Evolutionary conservation across 2,888 invertebrate species (phyloP), one percentile per base, ranked within the genome.

Genomic region (Eustalomyia histrio): DNA sequence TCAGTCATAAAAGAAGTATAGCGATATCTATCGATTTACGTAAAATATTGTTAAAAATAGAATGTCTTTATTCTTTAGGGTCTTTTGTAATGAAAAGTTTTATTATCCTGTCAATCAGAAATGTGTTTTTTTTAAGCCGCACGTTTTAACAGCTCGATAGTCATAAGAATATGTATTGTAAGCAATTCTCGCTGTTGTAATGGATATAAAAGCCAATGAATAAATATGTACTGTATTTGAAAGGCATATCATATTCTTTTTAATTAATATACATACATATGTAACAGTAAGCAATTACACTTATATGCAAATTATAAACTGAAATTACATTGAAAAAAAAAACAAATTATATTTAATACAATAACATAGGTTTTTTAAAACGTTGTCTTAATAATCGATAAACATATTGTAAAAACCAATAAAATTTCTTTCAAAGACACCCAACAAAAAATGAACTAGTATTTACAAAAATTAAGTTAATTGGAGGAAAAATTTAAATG

Each of bases 41-140:
- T 60, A 18, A 39, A 16, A 60, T 60, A 9, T 50, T 24, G 18
- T 60, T 14, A 21, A 16, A 60, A 39, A 14, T 50, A 12, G 5
- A 61, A 14, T 9, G 16, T 50, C 12, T 58, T 33, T 16, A 33
- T 35, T 33, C 6, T 58, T 58, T 58, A 52, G 50, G 69, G 60
- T 52, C 21, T 58, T 9, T 39, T 39, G 39, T 57, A 64, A 73
- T 18, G n/a, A 57, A 47, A 65, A 74, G 24, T 74, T 67, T 67
- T 75, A 67, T 76, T 72, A 55, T 55, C 10, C 58, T 73, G 79
- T 68, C 73, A 73, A 79, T 69, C 63, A 79, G 61, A 67, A 61
- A 60, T 52, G 43, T 18, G 53, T 21, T 69, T 58, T n/a, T 52
- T 17, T 52, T 24, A n/a, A 47, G 60, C 52, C 60, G 21, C 52